Evolutionary conservation across 2,888 invertebrate species (phyloP).

Genomic region (Hetaerina titia): DNA sequence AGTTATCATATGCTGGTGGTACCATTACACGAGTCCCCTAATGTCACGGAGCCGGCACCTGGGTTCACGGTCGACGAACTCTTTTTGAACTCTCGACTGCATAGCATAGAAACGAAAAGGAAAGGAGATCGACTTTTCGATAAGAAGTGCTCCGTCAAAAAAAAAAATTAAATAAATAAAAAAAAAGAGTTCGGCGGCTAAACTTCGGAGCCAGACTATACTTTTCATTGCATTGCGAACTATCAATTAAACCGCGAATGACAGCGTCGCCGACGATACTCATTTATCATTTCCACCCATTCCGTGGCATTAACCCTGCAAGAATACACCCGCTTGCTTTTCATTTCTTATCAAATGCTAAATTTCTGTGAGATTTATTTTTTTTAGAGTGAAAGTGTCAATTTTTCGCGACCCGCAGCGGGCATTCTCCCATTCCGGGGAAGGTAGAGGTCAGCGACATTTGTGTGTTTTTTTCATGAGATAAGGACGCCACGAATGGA

Average conservation of each 20-base stretch:
- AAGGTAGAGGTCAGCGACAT: constrained; percentile 32
- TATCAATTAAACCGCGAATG: background rate
- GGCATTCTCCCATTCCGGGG: background rate
- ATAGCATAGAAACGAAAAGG: background rate
- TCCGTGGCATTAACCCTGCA: background rate
- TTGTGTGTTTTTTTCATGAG: background rate
- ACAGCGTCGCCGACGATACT: background rate
- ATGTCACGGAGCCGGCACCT: constrained; percentile 22
- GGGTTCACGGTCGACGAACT: constrained; percentile 41
- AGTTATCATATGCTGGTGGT: constrained; percentile 64
- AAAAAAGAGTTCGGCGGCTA: background rate
- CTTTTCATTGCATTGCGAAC: background rate
- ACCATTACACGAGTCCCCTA: background rate
- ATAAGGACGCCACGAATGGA: constrained; percentile 16
- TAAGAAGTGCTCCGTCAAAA: background rate
- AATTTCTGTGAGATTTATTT: constrained; percentile 23
- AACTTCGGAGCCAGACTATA: background rate
- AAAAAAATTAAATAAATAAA: too few relatives aligned
- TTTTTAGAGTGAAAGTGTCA: constrained; percentile 37
- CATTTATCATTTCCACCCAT: background rate
- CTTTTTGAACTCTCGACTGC: background rate
- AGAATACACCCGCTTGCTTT: constrained; percentile 25
- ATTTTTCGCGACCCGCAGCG: constrained; percentile 47
- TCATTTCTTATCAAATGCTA: constrained; percentile 23
- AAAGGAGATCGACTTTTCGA: background rate